Conservation (phyloP, 2,113 vertebrate species). For the Misgurnus mizolepis region DNA sequence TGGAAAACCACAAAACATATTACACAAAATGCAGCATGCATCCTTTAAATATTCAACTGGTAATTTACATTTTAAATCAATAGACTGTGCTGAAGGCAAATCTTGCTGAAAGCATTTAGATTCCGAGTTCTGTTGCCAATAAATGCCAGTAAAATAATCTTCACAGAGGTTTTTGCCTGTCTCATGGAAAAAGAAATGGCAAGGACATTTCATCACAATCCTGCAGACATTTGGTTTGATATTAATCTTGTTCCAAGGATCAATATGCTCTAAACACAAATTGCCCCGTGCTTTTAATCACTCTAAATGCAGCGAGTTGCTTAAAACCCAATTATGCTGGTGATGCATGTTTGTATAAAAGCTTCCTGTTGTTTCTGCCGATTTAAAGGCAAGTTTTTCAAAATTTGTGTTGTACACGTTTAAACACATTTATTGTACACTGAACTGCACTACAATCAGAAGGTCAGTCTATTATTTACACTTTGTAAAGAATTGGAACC, state of each 20-base stretch:
- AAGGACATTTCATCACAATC: slow-evolving; percentile 13
- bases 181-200: slow-evolving; percentile 24
- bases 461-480: background rate
- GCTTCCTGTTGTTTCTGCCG: background rate
- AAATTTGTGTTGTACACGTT: background rate
- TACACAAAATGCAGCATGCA: background rate
- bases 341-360: slow-evolving; percentile 41
- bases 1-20: background rate
- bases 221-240: slow-evolving; percentile 47
- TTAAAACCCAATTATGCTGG: slow-evolving; percentile 51
- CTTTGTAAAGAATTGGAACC: background rate
- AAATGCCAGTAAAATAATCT: slow-evolving; percentile 13
- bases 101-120: slow-evolving; percentile 34
- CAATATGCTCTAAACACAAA: slow-evolving; percentile 49
- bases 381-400: slow-evolving; percentile 13
- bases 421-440: no score
- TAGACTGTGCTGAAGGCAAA: background rate
- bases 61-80: slow-evolving; percentile 25
- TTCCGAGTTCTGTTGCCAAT: background rate
- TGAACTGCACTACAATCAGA: background rate
- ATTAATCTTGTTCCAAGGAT: slow-evolving; percentile 54
- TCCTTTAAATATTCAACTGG: background rate
- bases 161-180: slow-evolving; percentile 8
- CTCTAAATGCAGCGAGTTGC: slow-evolving; percentile 50
- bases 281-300: slow-evolving; percentile 51